Evolutionary conservation across 2,888 invertebrate genomes (phyloP).

Genomic region (Heteromurus nitidus): DNA sequence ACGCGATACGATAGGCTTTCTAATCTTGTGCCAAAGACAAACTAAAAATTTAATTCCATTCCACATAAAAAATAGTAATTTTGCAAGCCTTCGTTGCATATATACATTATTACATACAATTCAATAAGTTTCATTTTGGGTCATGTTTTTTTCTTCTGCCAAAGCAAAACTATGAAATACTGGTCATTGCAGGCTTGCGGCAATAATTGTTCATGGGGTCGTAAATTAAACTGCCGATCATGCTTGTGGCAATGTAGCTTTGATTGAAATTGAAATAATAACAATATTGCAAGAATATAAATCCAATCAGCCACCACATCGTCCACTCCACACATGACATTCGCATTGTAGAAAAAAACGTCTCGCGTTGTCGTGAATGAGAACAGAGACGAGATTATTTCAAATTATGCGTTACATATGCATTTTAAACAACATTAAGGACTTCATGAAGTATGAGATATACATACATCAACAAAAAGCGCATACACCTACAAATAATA

Average conservation of each 20-base stretch:
- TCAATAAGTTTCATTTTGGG: slow-evolving; percentile 19
- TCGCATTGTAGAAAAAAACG: too few species aligned
- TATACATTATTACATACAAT: not conserved
- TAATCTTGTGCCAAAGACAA: not conserved
- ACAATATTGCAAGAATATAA: slow-evolving; percentile 15
- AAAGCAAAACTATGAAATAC: slow-evolving; percentile 15
- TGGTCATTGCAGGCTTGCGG: slow-evolving; percentile 29
- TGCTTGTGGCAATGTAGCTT: slow-evolving; percentile 21
- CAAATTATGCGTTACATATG: slow-evolving; percentile 3
- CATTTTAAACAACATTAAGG: not conserved
- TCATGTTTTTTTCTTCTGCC: slow-evolving; percentile 19
- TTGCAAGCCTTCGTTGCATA: too few species aligned
- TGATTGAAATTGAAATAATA: slow-evolving; percentile 30
- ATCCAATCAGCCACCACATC: slow-evolving; percentile 6
- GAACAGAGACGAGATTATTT: not conserved
- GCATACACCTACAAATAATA: not conserved
- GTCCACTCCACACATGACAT: not conserved
- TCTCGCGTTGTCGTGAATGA: not conserved
- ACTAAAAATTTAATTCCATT: slow-evolving; percentile 7
- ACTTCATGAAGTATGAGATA: not conserved
- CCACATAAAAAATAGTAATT: not conserved
- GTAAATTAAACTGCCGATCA: slow-evolving; percentile 26
- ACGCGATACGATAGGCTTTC: not conserved
- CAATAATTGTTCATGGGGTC: slow-evolving; percentile 19
- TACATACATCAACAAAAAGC: not conserved